Conservation (phyloP, 2,797 vertebrate genomes). For the Oceanodroma leucorhoa region DNA sequence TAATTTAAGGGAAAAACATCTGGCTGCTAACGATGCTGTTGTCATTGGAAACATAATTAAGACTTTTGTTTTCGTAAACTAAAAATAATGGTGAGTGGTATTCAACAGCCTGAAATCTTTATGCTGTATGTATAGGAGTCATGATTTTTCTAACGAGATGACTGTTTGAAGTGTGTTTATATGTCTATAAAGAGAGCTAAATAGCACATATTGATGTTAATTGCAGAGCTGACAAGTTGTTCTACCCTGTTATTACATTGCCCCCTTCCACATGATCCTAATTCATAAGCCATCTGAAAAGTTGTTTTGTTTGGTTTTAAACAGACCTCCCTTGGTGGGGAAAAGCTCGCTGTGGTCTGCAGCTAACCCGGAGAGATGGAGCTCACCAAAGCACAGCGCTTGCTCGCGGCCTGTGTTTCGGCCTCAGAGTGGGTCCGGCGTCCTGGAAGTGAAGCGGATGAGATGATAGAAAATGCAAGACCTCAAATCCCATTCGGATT, state of each 20-base stretch:
- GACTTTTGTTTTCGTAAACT: constrained; percentile 47
- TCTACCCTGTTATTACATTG: constrained; percentile 12
- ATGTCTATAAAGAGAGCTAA: constrained; percentile 46
- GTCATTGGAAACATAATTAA: constrained; percentile 52
- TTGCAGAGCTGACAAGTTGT: constrained; percentile 41
- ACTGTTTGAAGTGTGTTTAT: constrained; percentile 54
- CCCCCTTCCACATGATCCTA: constrained; percentile 22
- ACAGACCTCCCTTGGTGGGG: neutral
- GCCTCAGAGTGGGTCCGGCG: neutral
- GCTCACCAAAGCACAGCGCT: rapidly evolving
- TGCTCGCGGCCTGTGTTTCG: rapidly evolving
- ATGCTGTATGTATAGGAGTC: neutral
- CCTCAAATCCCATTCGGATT: neutral
- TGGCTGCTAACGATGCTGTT: constrained; percentile 37
- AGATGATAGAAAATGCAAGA: neutral
- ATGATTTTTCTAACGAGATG: constrained; percentile 47
- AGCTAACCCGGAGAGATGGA: neutral
- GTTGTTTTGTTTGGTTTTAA: constrained; percentile 14
- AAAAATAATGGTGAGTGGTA: constrained; percentile 40
- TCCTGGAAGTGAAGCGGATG: neutral
- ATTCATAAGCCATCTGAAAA: neutral
- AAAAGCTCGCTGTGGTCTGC: neutral
- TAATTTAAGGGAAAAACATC: constrained; percentile 43
- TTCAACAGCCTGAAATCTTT: constrained; percentile 28
- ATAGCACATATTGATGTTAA: constrained; percentile 39